Conservation (phyloP, 1,140 invertebrate genomes). For the Sminthurinus signatus region DNA sequence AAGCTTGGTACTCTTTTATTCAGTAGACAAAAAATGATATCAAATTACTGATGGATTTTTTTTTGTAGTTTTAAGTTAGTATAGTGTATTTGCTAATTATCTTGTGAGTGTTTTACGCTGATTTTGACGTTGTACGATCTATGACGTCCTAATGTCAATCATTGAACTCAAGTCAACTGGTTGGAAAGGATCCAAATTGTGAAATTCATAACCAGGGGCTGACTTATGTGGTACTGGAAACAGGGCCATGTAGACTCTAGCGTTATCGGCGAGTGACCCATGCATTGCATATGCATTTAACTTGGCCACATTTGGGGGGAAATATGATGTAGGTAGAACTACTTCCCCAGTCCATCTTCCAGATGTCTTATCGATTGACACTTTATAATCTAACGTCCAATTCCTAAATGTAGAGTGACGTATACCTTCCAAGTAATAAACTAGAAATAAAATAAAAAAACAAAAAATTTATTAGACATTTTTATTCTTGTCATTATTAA, state of each 20-base stretch:
- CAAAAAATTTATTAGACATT: no score
- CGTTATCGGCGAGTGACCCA: conserved; percentile 46
- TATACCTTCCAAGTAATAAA: conserved; percentile 47
- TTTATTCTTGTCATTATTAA: no score
- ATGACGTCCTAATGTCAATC: no score
- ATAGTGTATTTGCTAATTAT: no score
- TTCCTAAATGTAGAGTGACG: conserved; percentile 44
- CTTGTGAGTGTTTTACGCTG: no score
- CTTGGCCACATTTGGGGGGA: conserved; percentile 48
- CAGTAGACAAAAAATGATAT: no score
- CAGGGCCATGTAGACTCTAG: conserved; percentile 51
- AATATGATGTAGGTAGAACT: conserved; percentile 46
- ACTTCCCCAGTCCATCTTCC: conserved; percentile 46
- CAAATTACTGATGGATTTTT: no score
- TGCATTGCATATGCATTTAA: conserved; percentile 58
- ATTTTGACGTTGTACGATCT: no score
- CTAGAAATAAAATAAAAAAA: conserved; percentile 27
- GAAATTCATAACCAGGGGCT: conserved; percentile 49
- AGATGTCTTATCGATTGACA: not conserved
- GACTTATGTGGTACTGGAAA: conserved; percentile 48
- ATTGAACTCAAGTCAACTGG: conserved; percentile 22
- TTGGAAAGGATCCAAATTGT: conserved; percentile 28
- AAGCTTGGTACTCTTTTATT: no score
- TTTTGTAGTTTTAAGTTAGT: no score
- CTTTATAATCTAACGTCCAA: conserved; percentile 8